Conservation (phyloP, 2,113 vertebrate genomes). For the Accipiter cooperii region DNA sequence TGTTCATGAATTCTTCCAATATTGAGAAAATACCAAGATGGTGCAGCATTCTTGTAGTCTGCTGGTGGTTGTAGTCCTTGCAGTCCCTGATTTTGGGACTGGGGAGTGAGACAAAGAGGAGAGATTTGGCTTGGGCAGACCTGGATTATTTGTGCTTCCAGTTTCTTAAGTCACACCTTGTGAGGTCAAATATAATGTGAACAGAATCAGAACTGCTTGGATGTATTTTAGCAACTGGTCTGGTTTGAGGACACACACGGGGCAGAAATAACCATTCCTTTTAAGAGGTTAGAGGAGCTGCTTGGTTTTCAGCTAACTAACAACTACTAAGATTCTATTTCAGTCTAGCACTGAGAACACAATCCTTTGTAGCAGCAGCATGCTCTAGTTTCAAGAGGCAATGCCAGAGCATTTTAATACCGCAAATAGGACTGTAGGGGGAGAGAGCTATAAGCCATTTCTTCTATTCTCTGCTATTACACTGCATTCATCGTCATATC, state of each 20-base stretch:
- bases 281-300: neutral
- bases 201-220: neutral
- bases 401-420: neutral
- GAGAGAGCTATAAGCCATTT: neutral
- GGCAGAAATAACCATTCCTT: neutral
- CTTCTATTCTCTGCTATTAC: neutral
- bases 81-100: neutral
- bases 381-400: neutral
- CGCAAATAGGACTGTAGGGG: neutral
- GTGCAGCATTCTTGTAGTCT: neutral
- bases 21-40: neutral
- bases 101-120: neutral
- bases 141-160: neutral
- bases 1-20: neutral
- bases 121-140: neutral
- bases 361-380: neutral
- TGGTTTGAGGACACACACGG: neutral
- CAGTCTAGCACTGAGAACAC: neutral
- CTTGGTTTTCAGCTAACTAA: neutral
- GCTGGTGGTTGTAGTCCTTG: neutral
- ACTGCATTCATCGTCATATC: neutral
- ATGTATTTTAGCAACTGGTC: neutral
- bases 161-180: neutral
- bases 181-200: neutral
- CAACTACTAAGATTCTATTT: neutral